phyloP scores from a whole-genome alignment of 2,888 invertebrate genomes.

The Hecatera dysodea region DNA sequence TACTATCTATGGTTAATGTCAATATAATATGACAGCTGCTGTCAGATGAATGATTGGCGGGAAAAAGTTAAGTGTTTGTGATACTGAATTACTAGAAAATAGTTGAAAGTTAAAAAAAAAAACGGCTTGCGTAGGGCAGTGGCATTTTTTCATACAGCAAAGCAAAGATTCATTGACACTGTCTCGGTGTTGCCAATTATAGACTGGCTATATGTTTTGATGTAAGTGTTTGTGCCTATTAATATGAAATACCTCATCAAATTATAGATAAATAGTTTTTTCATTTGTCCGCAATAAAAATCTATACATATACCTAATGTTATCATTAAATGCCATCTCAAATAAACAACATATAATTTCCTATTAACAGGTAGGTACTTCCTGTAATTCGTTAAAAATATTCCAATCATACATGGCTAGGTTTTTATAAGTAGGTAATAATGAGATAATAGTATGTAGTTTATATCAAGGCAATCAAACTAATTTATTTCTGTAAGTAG shows the following conservation, averaged over 20 bases:
- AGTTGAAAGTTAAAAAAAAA: no score
- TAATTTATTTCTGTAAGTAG: background rate
- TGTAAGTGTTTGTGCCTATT: background rate
- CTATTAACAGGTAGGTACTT: slow-evolving; percentile 3
- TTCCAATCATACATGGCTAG: background rate
- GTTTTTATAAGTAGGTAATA: background rate
- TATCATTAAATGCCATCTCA: background rate
- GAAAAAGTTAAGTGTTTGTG: background rate
- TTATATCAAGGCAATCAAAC: slow-evolving; percentile 6
- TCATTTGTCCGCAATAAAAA: background rate
- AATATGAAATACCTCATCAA: background rate
- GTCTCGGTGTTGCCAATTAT: background rate
- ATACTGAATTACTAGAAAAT: background rate
- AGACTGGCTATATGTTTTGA: background rate
- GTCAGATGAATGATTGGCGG: background rate
- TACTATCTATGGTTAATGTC: background rate
- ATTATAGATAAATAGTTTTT: background rate
- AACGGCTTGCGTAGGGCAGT: no score
- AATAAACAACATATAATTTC: background rate
- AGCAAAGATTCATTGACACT: no score
- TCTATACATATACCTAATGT: no score
- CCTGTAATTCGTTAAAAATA: background rate
- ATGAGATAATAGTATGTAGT: background rate
- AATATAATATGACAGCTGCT: background rate
- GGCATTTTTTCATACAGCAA: no score